Percentiles rank a stretch among this genome's conserved stretches.
phyloP scores from a whole-genome alignment of 64 coral and sea anemone genomes.

The Actinia equina region DNA sequence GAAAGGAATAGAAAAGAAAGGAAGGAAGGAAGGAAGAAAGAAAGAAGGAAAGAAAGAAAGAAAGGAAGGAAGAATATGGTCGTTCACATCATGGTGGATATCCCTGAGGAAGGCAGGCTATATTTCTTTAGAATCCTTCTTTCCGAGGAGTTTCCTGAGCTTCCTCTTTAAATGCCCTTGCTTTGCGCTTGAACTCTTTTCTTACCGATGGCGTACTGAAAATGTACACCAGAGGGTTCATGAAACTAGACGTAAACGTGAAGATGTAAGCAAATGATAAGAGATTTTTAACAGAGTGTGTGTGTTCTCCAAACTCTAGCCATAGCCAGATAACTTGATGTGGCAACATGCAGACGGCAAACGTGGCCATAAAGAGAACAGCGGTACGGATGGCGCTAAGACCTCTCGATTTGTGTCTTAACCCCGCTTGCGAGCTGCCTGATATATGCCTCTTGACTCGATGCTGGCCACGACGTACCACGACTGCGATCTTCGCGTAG shows the following conservation, averaged over 20 bases:
- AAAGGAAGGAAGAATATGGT: too few relatives aligned
- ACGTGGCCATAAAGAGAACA: slow-evolving; percentile 54
- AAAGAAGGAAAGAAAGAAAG: too few relatives aligned
- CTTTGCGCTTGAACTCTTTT: slow-evolving; percentile 29
- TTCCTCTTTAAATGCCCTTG: not conserved
- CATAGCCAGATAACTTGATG: slow-evolving; percentile 80
- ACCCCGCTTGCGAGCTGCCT: slow-evolving; percentile 36
- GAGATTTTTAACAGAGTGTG: slow-evolving; percentile 21
- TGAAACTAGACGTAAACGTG: slow-evolving; percentile 72
- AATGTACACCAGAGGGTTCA: slow-evolving; percentile 75
- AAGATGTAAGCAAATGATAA: slow-evolving; percentile 69
- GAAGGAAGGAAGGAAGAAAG: not conserved
- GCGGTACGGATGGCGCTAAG: slow-evolving; percentile 62
- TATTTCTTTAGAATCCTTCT: slow-evolving; percentile 4
- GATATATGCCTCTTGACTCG: slow-evolving; percentile 43
- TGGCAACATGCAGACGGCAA: slow-evolving; percentile 82
- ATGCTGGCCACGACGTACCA: slow-evolving; percentile 37
- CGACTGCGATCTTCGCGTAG: slow-evolving; percentile 48
- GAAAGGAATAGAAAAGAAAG: too few relatives aligned
- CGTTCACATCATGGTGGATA: not conserved
- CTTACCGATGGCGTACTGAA: slow-evolving; percentile 61
- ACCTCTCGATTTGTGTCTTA: slow-evolving; percentile 39
- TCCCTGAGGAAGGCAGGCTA: not conserved
- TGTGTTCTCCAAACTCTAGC: slow-evolving; percentile 28
- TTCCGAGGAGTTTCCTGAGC: not conserved